Percentiles rank a stretch among this genome's conserved stretches.
Evolutionary conservation across 2,797 vertebrate species (phyloP).

Genomic region (Danio aesculapii): DNA sequence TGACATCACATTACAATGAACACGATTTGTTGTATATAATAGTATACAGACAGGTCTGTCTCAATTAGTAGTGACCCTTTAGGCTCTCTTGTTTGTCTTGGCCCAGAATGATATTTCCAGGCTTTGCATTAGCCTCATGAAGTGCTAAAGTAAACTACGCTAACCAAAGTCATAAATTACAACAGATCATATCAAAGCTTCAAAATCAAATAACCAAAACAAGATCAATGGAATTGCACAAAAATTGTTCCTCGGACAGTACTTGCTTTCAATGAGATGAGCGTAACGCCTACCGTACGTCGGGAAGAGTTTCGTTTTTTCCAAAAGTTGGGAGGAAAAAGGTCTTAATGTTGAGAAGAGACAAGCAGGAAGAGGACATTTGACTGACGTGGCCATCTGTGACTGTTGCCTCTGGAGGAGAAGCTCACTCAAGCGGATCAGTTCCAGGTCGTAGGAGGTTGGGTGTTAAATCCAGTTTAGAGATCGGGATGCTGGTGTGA

Average conservation of each 20-base stretch:
- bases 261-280: constrained; percentile 24
- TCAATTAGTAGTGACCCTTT: not conserved
- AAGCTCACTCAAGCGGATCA: constrained; percentile 42
- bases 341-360: constrained; percentile 8
- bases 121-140: not conserved
- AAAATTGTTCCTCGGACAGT: constrained; percentile 15
- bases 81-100: not conserved
- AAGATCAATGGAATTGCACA: constrained; percentile 7
- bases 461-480: constrained; percentile 44
- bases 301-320: constrained; percentile 11
- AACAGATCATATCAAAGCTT: not conserved
- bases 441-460: constrained; percentile 45
- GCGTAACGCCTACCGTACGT: not conserved
- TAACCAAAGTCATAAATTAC: constrained; percentile 27
- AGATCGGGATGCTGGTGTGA: constrained; percentile 65
- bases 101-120: not conserved
- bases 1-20: not conserved
- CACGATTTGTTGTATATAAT: constrained; percentile 7
- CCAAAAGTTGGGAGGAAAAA: constrained; percentile 32
- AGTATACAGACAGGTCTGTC: not conserved
- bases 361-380: constrained; percentile 25
- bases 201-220: constrained; percentile 26
- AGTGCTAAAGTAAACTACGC: constrained; percentile 19
- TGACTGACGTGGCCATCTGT: constrained; percentile 48
- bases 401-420: constrained; percentile 41